Percentiles rank a stretch among this genome's conserved stretches.
These are phyloP conservation scores for Drosophila sordidula DNA, from an alignment of 2,888 invertebrate genomes.

Conservation along the genomic window DNA sequence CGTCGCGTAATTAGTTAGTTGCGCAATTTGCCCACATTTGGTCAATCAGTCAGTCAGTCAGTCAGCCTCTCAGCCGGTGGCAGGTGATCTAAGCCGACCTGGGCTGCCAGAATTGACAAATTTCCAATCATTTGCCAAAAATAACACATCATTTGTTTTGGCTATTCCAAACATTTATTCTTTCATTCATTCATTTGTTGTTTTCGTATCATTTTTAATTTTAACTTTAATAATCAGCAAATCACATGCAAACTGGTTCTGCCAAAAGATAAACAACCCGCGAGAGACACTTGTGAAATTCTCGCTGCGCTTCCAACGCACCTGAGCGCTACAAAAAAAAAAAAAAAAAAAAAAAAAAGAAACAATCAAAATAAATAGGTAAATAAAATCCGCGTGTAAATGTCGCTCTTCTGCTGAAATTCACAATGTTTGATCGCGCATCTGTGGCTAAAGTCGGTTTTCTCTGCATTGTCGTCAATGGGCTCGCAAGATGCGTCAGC, in stretches of 20 bases:
- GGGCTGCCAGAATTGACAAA: conserved; percentile 41
- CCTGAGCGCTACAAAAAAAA: no score
- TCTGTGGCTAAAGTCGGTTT: conserved; percentile 44
- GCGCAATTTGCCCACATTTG: conserved; percentile 61
- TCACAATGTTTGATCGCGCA: conserved; percentile 47
- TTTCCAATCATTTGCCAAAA: conserved; percentile 53
- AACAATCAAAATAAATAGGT: conserved; percentile 5
- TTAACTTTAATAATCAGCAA: conserved; percentile 29
- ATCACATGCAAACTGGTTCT: conserved; percentile 47
- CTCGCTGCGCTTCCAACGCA: conserved; percentile 34
- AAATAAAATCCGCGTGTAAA: conserved; percentile 21
- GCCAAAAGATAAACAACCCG: conserved; percentile 40
- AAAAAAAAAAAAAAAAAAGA: no score
- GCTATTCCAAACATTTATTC: conserved; percentile 14
- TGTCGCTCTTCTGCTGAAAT: conserved; percentile 45
- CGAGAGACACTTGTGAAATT: conserved; percentile 39
- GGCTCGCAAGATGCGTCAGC: conserved; percentile 58
- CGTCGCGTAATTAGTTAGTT: conserved; percentile 74
- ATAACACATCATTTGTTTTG: conserved; percentile 40
- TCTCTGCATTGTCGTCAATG: conserved; percentile 58
- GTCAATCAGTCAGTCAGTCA: conserved; percentile 29
- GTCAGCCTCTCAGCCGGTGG: conserved; percentile 8
- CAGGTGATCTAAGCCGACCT: conserved; percentile 64
- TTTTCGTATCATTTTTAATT: conserved; percentile 34
- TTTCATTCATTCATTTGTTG: conserved; percentile 31